Evolutionary conservation across 2,797 vertebrate genomes (phyloP).

Genomic region (Pagetopsis macropterus): DNA sequence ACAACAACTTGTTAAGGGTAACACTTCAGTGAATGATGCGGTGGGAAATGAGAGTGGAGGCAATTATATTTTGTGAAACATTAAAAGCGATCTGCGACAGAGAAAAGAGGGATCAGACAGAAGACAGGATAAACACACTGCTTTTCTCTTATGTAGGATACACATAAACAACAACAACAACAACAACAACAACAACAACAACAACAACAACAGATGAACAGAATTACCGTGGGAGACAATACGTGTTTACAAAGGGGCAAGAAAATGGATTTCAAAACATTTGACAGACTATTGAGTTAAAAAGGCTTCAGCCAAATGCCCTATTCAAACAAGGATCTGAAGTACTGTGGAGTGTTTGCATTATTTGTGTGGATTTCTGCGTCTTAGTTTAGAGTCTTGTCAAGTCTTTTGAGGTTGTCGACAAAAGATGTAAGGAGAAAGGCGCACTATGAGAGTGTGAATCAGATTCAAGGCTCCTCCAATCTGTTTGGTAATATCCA

Average conservation of each 20-base stretch:
- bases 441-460: conserved; percentile 24
- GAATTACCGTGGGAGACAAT: conserved; percentile 13
- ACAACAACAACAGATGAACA: neutral
- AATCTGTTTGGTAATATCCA: conserved; percentile 6
- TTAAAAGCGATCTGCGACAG: conserved; percentile 3
- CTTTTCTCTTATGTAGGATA: neutral
- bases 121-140: neutral
- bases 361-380: conserved; percentile 31
- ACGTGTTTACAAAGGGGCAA: conserved; percentile 2
- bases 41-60: neutral
- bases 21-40: neutral
- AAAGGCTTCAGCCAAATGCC: conserved; percentile 43
- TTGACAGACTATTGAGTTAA: conserved; percentile 15
- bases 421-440: conserved; percentile 27
- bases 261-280: conserved; percentile 4
- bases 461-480: conserved; percentile 41
- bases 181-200: neutral
- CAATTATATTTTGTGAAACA: neutral
- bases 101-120: neutral
- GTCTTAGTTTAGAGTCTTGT: conserved; percentile 18
- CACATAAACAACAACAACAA: neutral
- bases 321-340: conserved; percentile 30
- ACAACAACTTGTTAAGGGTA: neutral
- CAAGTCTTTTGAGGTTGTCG: neutral
- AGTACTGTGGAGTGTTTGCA: conserved; percentile 28